Evolutionary conservation across 2,797 vertebrate genomes (phyloP).

Genomic region (Falco berigora): DNA sequence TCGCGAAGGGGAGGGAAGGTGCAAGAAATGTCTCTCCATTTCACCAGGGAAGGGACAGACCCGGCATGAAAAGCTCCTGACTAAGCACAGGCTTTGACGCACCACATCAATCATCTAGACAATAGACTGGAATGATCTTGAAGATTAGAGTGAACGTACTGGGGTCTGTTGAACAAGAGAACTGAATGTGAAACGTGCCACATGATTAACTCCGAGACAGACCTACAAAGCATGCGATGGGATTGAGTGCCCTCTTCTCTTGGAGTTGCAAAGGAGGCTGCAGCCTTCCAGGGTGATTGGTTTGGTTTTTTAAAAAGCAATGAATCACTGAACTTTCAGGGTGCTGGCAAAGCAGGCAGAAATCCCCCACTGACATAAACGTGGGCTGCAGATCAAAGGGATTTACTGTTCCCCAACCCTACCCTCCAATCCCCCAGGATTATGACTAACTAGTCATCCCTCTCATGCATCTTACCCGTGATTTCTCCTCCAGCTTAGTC

Average conservation of each 20-base stretch:
- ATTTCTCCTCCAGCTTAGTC: constrained; percentile 96
- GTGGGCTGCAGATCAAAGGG: constrained; percentile 28
- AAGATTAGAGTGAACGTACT: neutral
- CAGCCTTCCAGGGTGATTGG: neutral
- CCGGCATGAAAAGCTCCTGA: neutral
- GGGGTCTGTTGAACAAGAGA: constrained; percentile 23
- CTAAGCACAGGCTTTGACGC: neutral
- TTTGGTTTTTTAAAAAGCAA: neutral
- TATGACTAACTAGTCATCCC: neutral
- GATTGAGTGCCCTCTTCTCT: neutral
- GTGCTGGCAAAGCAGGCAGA: constrained; percentile 19
- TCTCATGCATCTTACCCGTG: constrained; percentile 78
- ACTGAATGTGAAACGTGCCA: neutral
- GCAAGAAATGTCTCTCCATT: neutral
- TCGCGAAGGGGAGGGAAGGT: neutral
- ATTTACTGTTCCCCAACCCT: neutral
- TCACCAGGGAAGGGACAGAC: neutral
- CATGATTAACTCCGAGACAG: neutral
- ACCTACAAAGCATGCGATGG: neutral
- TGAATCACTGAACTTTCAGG: constrained; percentile 29
- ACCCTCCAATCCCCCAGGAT: neutral
- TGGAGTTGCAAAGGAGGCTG: neutral
- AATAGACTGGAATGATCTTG: neutral
- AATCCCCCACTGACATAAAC: neutral
- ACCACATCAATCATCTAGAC: neutral